A percentile compares a stretch with the other conserved stretches of the same genome.
Conservation (phyloP, 2,797 vertebrate species). For the Columba guinea region DNA sequence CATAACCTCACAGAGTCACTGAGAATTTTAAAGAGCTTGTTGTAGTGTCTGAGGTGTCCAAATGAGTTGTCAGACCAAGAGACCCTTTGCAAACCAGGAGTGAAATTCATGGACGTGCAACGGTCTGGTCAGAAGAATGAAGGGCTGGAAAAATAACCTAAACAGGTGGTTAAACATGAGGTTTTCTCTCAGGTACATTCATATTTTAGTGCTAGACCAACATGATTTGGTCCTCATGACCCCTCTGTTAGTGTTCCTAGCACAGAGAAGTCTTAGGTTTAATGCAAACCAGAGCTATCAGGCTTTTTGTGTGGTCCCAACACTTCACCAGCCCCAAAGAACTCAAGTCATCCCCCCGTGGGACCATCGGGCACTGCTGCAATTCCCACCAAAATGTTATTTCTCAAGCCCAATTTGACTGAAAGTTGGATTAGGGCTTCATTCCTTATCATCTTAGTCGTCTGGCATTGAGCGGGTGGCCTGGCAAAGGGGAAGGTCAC, state of each 20-base stretch:
- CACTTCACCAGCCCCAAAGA: neutral
- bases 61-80: neutral
- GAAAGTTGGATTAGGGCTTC: neutral
- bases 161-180: neutral
- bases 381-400: neutral
- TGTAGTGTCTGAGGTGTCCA: neutral
- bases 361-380: neutral
- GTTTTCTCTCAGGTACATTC: neutral
- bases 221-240: neutral
- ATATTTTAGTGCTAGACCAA: neutral
- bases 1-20: neutral
- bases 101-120: neutral
- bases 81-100: neutral
- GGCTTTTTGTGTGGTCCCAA: neutral
- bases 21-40: neutral
- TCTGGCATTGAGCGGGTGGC: neutral
- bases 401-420: neutral
- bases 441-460: neutral
- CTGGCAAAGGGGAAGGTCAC: neutral
- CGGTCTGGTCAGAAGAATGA: neutral
- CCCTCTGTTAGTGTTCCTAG: neutral
- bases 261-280: neutral
- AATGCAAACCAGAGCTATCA: neutral
- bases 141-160: neutral
- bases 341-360: accelerated